These are phyloP conservation scores for Melitaea cinxia DNA, from an alignment of 1,140 invertebrate genomes.

Conservation along the genomic window DNA sequence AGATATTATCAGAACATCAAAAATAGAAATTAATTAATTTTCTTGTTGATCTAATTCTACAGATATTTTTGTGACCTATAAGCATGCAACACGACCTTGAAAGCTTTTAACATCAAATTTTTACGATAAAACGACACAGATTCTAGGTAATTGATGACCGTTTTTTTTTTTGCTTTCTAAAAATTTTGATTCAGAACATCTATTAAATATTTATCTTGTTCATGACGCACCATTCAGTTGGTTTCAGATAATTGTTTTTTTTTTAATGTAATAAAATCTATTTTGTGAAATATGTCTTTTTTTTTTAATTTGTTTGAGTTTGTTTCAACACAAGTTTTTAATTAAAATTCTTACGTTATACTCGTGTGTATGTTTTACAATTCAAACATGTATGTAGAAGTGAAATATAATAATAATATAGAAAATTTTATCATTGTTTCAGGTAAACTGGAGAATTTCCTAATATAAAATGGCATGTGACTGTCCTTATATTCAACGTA, in stretches of 20 bases:
- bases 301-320: too few species aligned
- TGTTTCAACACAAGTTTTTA: background rate
- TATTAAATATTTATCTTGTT: slow-evolving; percentile 1
- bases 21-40: background rate
- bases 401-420: background rate
- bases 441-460: background rate
- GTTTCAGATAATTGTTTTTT: too few species aligned
- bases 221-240: background rate
- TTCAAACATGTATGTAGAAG: background rate
- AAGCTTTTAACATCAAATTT: slow-evolving; percentile 26
- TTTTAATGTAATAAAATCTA: background rate
- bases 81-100: slow-evolving; percentile 19
- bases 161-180: slow-evolving; percentile 1
- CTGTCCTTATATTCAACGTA: background rate
- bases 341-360: too few species aligned
- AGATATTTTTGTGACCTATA: slow-evolving; percentile 7
- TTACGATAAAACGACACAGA: slow-evolving; percentile 13
- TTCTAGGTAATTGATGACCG: background rate
- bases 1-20: background rate
- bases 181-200: background rate
- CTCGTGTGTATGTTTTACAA: background rate
- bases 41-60: background rate
- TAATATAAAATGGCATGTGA: background rate
- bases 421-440: slow-evolving; percentile 8
- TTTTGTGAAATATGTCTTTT: too few species aligned